These are phyloP conservation scores for Bruchidius siliquastri DNA, from an alignment of 2,888 invertebrate genomes.

Conservation along the genomic window DNA sequence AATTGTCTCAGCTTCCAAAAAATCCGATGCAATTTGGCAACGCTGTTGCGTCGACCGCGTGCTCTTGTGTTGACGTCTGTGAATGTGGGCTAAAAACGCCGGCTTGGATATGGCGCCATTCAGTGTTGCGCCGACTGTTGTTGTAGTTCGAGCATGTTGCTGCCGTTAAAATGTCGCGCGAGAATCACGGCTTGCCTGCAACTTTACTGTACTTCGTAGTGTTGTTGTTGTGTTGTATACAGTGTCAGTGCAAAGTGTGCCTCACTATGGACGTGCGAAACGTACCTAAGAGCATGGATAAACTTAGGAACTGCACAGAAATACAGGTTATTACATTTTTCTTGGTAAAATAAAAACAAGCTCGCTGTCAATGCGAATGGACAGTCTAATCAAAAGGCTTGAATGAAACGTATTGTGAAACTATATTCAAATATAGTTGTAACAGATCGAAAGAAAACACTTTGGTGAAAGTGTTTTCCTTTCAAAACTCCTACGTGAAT, in stretches of 20 bases:
- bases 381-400: too few relatives aligned
- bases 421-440: too few relatives aligned
- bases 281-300: slow-evolving; percentile 44
- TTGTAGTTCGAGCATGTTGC: not conserved
- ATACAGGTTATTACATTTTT: slow-evolving; percentile 49
- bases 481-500: too few relatives aligned
- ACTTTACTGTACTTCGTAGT: not conserved
- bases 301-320: slow-evolving; percentile 63
- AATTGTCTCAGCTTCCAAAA: too few relatives aligned
- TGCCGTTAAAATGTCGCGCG: not conserved
- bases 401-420: too few relatives aligned
- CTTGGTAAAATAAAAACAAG: too few relatives aligned
- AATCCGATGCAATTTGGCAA: not conserved
- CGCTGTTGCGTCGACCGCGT: not conserved
- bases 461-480: too few relatives aligned
- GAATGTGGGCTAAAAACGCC: not conserved
- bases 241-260: slow-evolving; percentile 47
- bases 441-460: too few relatives aligned
- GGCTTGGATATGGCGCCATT: not conserved
- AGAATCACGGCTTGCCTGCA: not conserved
- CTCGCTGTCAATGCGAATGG: too few relatives aligned
- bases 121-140: not conserved
- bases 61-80: not conserved
- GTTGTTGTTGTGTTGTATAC: not conserved
- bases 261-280: slow-evolving; percentile 57